Base-by-base conservation (phyloP, 2,888 invertebrate species). In the Cheilosia grossa region DNA sequence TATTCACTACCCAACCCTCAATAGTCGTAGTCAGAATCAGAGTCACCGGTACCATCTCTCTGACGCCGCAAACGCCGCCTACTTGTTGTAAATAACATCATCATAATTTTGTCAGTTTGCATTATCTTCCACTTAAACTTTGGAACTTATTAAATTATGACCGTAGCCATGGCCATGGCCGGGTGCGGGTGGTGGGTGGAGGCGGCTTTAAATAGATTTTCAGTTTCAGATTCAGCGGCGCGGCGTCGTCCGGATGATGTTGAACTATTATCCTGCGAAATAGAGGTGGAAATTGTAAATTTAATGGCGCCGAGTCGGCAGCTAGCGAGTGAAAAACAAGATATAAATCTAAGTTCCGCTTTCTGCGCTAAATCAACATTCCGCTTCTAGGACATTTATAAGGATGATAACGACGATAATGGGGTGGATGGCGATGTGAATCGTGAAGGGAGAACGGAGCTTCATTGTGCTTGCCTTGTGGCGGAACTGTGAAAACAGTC, bases 81-180 rank as follows among this genome's bases (percentile, higher is more conserved):
- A 75, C 85, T 77, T 85, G 75, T 85, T 85, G 85, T 86, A 86
- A 86, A 86, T 86, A 82, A 86, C 86, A 86, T 86, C 86, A 82
- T 86, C 86, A 86, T 86, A 86, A 86, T 86, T 86, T 82, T 86
- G 86, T 86, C 86, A 86, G 86, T 86, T 86, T 86, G 86, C 86
- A 86, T 86, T 86, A 86, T 86, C 86, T 86, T 86, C 86, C 86
- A 86, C 86, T 86, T 86, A 86, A 86, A 86, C 86, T 86, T 86
- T 86, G 86, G 73, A 86, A 86, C 82, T 86, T 86, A 86, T 86
- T 86, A 73, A 86, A 86, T 86, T 86, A 86, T 82, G 82, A 81
- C 83, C 79, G 54, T 63, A 72, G 66, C 70, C 70, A 66, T 85
- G 63, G 63, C 37, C 70, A 66, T 85, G 63, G 63, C 21, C 2